Percentiles rank a stretch among this genome's conserved stretches.
Conservation (phyloP, 1,140 invertebrate species). For the Tetramorium parvispinum region DNA sequence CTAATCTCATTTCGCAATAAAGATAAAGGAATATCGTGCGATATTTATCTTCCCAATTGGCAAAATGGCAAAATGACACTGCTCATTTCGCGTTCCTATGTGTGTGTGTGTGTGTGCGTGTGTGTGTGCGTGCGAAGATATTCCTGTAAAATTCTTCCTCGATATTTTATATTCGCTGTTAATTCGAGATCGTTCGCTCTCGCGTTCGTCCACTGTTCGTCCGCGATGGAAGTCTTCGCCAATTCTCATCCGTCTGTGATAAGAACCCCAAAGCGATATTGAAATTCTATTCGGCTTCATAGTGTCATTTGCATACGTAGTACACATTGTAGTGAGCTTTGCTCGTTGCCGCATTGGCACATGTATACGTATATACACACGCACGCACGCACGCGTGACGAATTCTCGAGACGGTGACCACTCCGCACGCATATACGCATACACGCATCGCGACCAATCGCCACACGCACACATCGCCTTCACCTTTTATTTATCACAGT, state of each 20-base stretch:
- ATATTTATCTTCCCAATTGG: background rate
- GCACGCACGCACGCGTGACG: slow-evolving; percentile 10
- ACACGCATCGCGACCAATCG: background rate
- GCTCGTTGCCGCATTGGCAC: slow-evolving; percentile 1
- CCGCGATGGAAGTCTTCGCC: slow-evolving; percentile 53
- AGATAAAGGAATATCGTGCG: background rate
- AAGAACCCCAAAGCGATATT: slow-evolving; percentile 69
- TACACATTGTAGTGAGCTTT: slow-evolving; percentile 62
- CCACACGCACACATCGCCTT: slow-evolving; percentile 56
- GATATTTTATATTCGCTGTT: background rate
- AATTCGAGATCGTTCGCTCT: background rate
- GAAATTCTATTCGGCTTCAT: slow-evolving; percentile 67
- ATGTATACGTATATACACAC: background rate
- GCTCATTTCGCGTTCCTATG: background rate
- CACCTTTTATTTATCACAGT: slow-evolving; percentile 81
- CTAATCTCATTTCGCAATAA: slow-evolving; percentile 16
- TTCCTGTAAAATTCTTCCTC: background rate
- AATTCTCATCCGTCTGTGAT: slow-evolving; percentile 61
- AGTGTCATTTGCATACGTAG: slow-evolving; percentile 67
- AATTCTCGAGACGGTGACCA: slow-evolving; percentile 49
- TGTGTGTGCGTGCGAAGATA: background rate
- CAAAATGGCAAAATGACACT: background rate
- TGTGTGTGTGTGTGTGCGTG: background rate
- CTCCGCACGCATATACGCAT: background rate
- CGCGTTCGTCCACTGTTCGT: background rate